These are phyloP conservation scores for Neopelma chrysocephalum DNA, from an alignment of 2,797 vertebrate species.

Conservation along the genomic window DNA sequence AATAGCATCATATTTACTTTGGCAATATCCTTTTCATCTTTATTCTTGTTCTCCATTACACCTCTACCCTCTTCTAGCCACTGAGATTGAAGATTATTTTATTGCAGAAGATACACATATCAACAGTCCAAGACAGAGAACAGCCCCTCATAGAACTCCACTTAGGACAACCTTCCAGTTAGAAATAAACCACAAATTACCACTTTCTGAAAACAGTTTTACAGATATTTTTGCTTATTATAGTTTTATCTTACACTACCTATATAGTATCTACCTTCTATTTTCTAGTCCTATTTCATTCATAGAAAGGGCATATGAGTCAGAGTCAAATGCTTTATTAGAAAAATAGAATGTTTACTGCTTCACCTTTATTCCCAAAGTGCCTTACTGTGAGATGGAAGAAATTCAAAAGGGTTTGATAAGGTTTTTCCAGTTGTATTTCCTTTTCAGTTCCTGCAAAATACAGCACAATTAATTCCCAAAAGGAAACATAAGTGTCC, in stretches of 20 bases:
- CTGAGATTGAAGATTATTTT: not conserved
- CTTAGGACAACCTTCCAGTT: not conserved
- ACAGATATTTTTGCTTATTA: not conserved
- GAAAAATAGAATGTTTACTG: not conserved
- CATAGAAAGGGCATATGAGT: not conserved
- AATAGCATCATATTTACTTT: not conserved
- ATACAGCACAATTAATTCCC: not conserved
- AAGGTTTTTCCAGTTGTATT: not conserved
- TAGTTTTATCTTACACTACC: not conserved
- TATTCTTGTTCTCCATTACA: not conserved
- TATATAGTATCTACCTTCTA: not conserved
- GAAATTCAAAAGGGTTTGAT: not conserved
- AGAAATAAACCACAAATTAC: not conserved
- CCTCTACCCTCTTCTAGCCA: not conserved
- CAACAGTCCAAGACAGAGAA: not conserved
- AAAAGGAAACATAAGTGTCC: not conserved
- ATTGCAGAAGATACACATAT: not conserved
- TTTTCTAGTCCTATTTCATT: not conserved
- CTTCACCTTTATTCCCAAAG: not conserved
- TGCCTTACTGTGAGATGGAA: not conserved
- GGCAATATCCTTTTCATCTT: not conserved
- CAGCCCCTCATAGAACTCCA: not conserved
- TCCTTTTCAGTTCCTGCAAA: not conserved
- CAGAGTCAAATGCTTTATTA: not conserved
- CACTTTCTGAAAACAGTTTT: not conserved